Evolutionary conservation across 2,888 invertebrate genomes (phyloP).

Genomic region (Cheilosia variabilis): DNA sequence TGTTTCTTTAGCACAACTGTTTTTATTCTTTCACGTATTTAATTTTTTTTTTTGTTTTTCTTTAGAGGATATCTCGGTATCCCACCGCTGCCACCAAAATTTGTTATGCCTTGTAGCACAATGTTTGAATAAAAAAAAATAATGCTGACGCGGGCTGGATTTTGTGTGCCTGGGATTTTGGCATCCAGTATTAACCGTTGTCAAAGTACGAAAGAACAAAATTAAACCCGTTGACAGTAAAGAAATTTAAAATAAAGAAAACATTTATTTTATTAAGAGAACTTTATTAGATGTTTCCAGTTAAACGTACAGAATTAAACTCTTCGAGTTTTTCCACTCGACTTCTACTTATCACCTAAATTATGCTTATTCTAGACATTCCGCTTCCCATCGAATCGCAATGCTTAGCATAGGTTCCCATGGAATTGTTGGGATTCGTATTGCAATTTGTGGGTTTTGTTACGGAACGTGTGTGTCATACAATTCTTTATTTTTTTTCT

Average conservation of each 20-base stretch:
- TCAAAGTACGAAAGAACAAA: too few relatives aligned
- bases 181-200: too few relatives aligned
- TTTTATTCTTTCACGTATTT: not conserved
- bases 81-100: constrained; percentile 31
- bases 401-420: not conserved
- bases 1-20: not conserved
- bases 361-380: not conserved
- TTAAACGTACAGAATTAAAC: not conserved
- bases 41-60: not conserved
- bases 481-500: not conserved
- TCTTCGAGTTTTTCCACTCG: not conserved
- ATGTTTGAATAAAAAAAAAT: not conserved
- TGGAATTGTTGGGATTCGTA: not conserved
- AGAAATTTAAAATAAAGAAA: too few relatives aligned
- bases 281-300: not conserved
- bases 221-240: too few relatives aligned
- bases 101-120: constrained; percentile 7
- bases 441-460: not conserved
- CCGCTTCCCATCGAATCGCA: not conserved
- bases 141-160: too few relatives aligned
- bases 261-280: not conserved
- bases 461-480: not conserved
- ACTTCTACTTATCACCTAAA: not conserved
- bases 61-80: constrained; percentile 9
- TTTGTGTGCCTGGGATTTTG: too few relatives aligned